Percentiles rank a stretch among this genome's conserved stretches.
phyloP scores from a whole-genome alignment of 2,113 vertebrate genomes.

The Tetraodon nigroviridis region DNA sequence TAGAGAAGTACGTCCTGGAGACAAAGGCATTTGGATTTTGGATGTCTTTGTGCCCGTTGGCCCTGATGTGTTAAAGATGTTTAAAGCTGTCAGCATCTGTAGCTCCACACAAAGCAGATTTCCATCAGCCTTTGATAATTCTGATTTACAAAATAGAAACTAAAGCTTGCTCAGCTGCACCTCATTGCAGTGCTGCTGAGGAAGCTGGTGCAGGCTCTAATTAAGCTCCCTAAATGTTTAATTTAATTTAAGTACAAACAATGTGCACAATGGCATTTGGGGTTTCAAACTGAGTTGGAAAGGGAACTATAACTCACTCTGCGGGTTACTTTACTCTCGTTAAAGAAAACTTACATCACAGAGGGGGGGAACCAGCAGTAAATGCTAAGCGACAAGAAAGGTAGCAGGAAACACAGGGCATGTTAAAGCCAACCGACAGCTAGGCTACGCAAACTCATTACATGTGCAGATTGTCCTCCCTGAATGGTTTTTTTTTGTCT shows the following conservation, averaged over 20 bases:
- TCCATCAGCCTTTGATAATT: conserved; percentile 1
- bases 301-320: conserved; percentile 49
- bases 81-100: conserved; percentile 7
- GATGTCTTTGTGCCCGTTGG: conserved; percentile 10
- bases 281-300: conserved; percentile 35
- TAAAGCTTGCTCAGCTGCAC: conserved; percentile 24
- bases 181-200: conserved; percentile 23
- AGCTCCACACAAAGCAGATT: neutral
- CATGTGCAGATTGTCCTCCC: conserved; percentile 20
- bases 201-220: conserved; percentile 45
- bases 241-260: conserved; percentile 63
- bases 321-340: conserved; percentile 55
- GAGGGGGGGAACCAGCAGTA: conserved; percentile 16
- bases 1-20: conserved; percentile 20
- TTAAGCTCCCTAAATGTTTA: conserved; percentile 59
- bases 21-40: conserved; percentile 16
- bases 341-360: conserved; percentile 57
- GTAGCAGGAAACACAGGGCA: conserved; percentile 20
- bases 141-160: conserved; percentile 21
- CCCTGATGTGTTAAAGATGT: conserved; percentile 12
- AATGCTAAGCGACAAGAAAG: conserved; percentile 37
- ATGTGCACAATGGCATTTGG: conserved; percentile 35
- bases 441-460: conserved; percentile 45
- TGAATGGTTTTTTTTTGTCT: conserved; percentile 34
- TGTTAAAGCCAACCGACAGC: conserved; percentile 32